Evolutionary conservation across 1,140 invertebrate species (phyloP), one percentile per base, ranked within the genome.

Genomic region (Drosophila chauvacae): DNA sequence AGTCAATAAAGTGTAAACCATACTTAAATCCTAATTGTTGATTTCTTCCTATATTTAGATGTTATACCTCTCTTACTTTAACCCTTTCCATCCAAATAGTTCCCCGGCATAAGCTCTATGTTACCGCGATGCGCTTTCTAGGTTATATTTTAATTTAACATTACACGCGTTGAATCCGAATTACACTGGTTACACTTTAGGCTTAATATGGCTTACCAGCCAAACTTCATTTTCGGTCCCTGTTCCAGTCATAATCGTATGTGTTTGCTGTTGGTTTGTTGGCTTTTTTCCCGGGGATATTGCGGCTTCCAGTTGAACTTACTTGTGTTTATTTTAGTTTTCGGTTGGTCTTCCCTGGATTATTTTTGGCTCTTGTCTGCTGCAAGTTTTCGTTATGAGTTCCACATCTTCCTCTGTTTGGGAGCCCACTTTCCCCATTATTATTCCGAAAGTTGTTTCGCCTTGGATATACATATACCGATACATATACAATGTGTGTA

Each of bases 391-490:
- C 35, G 53, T 33, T 77, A 48, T 71, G 64, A 39, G 33, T 71
- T 68, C 37, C 44, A 30, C 42, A 33, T 62, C 41, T 77, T 62
- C 44, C 42, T 42, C 41, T 51, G n/a, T 69, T 41, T 41, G 39
- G 30, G 16, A 47, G 68, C 48, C 69, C 62, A 48, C 45, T 62
- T 68, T 35, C 30, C 50, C 68, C 68, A 70, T 80, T 66, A 66
- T 59, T 66, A 65, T 42, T 51, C 68, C 48, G 71, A 73, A 44
- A 69, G 69, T 88, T 82, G 75, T 87, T 82, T 48, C 58, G 70
- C 35, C 51, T 78, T 48, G 57, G 39, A 72, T 47, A 59, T 42
- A 53, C 47, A 16, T 51, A 47, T 63, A 62, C 2, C 9, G 0
- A 30, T 30, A 11, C 37, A 7, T 13, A 18, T 30, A 47, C 10